Conservation (phyloP, 2,888 invertebrate species). For the Priocnemis perturbator region DNA sequence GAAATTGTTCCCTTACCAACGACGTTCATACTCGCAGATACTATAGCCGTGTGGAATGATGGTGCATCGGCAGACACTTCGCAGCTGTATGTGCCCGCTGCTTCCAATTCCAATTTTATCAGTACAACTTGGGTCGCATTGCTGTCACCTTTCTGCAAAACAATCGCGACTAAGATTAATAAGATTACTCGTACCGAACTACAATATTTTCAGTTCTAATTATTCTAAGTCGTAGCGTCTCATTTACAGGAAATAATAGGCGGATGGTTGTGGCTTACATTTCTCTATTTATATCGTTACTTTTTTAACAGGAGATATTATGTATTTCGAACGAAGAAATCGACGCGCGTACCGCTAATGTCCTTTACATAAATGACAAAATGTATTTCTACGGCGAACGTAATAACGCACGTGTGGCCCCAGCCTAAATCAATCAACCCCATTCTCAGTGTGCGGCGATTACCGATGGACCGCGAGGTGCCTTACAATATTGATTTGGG, state of each 20-base stretch:
- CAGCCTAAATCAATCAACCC: neutral
- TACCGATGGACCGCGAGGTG: no score
- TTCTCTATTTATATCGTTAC: no score
- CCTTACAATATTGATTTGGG: slow-evolving; percentile 7
- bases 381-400: no score
- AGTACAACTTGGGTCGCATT: slow-evolving; percentile 71
- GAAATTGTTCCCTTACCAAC: slow-evolving; percentile 62
- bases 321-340: no score
- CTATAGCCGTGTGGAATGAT: slow-evolving; percentile 71
- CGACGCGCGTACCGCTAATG: no score
- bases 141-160: slow-evolving; percentile 66
- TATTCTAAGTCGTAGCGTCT: no score
- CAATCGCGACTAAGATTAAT: slow-evolving; percentile 18
- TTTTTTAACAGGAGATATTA: no score
- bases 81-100: slow-evolving; percentile 70
- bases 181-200: neutral
- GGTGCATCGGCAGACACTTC: slow-evolving; percentile 73
- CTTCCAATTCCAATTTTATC: slow-evolving; percentile 66
- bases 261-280: no score
- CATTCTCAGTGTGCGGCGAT: slow-evolving; percentile 7
- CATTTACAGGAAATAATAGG: no score
- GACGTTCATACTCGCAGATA: slow-evolving; percentile 67
- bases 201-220: neutral
- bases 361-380: no score
- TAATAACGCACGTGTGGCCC: no score